phyloP scores from a whole-genome alignment of 2,797 vertebrate species.

The Tapirus indicus region DNA sequence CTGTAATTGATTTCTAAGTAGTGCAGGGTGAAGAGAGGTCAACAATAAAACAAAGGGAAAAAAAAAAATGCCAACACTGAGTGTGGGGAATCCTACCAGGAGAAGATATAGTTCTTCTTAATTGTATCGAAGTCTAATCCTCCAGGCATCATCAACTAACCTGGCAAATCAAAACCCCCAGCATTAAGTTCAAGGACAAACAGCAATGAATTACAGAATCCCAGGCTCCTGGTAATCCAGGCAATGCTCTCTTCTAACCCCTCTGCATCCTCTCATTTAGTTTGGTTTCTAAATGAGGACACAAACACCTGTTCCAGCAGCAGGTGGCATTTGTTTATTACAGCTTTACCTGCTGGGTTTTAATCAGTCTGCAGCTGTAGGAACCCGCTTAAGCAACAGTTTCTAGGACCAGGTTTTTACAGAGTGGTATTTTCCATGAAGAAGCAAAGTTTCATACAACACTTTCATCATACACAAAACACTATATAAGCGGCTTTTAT shows the following conservation, averaged over 20 bases:
- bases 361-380: constrained; percentile 90
- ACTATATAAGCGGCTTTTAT: constrained; percentile 74
- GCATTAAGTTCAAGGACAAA: constrained; percentile 87
- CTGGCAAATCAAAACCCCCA: constrained; percentile 75
- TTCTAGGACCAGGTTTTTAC: constrained; percentile 82
- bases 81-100: constrained; percentile 52
- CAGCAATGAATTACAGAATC: constrained; percentile 81
- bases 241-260: constrained; percentile 82
- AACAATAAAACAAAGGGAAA: constrained; percentile 29
- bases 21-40: constrained; percentile 45
- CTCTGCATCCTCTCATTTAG: constrained; percentile 86
- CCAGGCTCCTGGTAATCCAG: constrained; percentile 80
- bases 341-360: constrained; percentile 89
- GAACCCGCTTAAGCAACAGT: constrained; percentile 85
- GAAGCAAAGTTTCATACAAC: constrained; percentile 72
- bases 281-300: constrained; percentile 89
- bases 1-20: constrained; percentile 72
- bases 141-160: constrained; percentile 65
- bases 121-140: constrained; percentile 66
- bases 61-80: not conserved
- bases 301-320: constrained; percentile 90
- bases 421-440: constrained; percentile 78
- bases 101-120: constrained; percentile 76
- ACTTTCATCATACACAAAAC: constrained; percentile 86
- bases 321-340: constrained; percentile 91